phyloP scores from a whole-genome alignment of 2,797 vertebrate genomes.

The Halcyon chelicuti region DNA sequence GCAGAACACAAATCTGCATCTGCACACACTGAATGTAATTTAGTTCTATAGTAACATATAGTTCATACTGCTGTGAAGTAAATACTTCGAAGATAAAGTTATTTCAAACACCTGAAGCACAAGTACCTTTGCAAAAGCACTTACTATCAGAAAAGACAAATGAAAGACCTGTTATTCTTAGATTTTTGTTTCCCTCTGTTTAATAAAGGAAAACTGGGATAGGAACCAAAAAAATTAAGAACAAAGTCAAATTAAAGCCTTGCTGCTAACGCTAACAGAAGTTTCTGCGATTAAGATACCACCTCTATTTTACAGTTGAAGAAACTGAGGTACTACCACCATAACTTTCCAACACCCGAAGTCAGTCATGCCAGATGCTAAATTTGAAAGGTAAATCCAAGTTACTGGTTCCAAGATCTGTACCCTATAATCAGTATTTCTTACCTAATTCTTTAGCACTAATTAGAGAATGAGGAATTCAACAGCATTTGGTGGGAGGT shows the following conservation, averaged over 20 bases:
- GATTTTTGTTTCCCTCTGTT: not conserved
- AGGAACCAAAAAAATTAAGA: not conserved
- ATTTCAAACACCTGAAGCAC: not conserved
- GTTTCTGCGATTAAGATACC: not conserved
- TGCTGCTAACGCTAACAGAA: not conserved
- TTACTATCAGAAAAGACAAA: not conserved
- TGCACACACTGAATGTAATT: not conserved
- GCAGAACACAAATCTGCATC: not conserved
- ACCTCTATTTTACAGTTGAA: not conserved
- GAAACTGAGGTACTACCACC: not conserved
- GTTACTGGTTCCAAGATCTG: not conserved
- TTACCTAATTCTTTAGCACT: not conserved
- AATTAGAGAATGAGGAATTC: not conserved
- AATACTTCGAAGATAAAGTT: not conserved
- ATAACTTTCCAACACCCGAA: not conserved
- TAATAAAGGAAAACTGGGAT: not conserved
- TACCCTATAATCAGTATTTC: not conserved
- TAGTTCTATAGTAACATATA: not conserved
- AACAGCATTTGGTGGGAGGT: not conserved
- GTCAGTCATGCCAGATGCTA: rapidly evolving
- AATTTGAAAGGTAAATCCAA: not conserved
- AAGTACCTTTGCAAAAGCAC: not conserved
- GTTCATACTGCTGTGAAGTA: not conserved
- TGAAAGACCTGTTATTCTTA: not conserved
- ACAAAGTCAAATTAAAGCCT: not conserved